Percentiles rank a stretch among this genome's conserved stretches.
Evolutionary conservation across 92 coral and sea anemone genomes (phyloP).

Genomic region (Ricordea florida): DNA sequence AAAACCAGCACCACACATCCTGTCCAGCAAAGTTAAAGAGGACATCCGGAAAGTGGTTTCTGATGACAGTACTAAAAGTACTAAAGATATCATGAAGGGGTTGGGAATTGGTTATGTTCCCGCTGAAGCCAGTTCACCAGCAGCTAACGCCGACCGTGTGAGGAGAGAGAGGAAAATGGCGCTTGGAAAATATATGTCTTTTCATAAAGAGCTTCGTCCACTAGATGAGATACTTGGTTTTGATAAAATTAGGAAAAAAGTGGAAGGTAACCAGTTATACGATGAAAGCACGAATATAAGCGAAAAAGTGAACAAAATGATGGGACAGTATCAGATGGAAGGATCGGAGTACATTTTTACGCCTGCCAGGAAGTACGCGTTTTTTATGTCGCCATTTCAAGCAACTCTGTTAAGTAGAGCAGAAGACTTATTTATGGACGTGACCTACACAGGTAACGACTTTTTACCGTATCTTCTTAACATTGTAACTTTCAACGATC

Average conservation of each 20-base stretch:
- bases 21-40: constrained; percentile 57
- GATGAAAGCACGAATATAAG: constrained; percentile 26
- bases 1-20: constrained; percentile 48
- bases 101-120: constrained; percentile 51
- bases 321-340: constrained; percentile 56
- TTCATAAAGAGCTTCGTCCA: constrained; percentile 39
- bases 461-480: constrained; percentile 36
- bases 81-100: constrained; percentile 57
- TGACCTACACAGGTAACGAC: constrained; percentile 33
- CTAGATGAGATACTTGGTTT: constrained; percentile 28
- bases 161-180: constrained; percentile 48
- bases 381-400: constrained; percentile 57
- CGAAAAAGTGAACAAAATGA: constrained; percentile 31
- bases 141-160: constrained; percentile 56
- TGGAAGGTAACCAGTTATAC: constrained; percentile 30
- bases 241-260: constrained; percentile 48
- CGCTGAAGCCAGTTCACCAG: constrained; percentile 49
- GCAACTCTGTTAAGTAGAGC: constrained; percentile 33
- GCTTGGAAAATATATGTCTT: constrained; percentile 10
- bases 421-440: constrained; percentile 28
- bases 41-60: constrained; percentile 35
- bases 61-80: constrained; percentile 29
- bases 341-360: constrained; percentile 44
- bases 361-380: constrained; percentile 48
- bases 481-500: constrained; percentile 18